Conservation (phyloP, 2,888 invertebrate species). For the Sinotaia quadrata region DNA sequence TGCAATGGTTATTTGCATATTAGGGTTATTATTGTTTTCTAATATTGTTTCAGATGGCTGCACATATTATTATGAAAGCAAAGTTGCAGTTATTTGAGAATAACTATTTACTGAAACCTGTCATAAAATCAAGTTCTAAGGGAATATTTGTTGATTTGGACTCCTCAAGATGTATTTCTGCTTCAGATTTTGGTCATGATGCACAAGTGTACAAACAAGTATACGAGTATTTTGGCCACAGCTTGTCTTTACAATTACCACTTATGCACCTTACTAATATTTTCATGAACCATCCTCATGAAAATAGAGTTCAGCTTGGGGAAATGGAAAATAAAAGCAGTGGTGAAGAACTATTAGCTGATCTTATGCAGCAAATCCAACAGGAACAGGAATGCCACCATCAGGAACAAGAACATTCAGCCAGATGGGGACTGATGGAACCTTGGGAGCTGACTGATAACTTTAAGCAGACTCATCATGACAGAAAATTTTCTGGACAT, state of each 20-base stretch:
- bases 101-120: slow-evolving; percentile 19
- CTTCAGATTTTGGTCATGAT: too few species aligned
- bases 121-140: too few species aligned
- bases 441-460: slow-evolving; percentile 26
- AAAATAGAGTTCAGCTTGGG: slow-evolving; percentile 50
- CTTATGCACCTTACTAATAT: slow-evolving; percentile 47
- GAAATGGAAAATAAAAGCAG: slow-evolving; percentile 59
- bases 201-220: slow-evolving; percentile 59
- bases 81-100: slow-evolving; percentile 49
- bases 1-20: too few species aligned
- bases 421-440: slow-evolving; percentile 1
- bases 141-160: too few species aligned
- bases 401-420: slow-evolving; percentile 42
- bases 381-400: slow-evolving; percentile 49
- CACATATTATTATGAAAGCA: slow-evolving; percentile 52
- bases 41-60: slow-evolving; percentile 52
- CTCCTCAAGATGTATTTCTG: too few species aligned
- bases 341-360: slow-evolving; percentile 66
- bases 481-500: too few species aligned
- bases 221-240: slow-evolving; percentile 70
- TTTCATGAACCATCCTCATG: slow-evolving; percentile 48
- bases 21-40: too few species aligned
- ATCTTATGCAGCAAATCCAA: slow-evolving; percentile 61
- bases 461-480: slow-evolving; percentile 32
- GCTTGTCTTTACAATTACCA: slow-evolving; percentile 61